Base-by-base conservation (phyloP, 2,888 invertebrate species). In the Chirona hameri region DNA sequence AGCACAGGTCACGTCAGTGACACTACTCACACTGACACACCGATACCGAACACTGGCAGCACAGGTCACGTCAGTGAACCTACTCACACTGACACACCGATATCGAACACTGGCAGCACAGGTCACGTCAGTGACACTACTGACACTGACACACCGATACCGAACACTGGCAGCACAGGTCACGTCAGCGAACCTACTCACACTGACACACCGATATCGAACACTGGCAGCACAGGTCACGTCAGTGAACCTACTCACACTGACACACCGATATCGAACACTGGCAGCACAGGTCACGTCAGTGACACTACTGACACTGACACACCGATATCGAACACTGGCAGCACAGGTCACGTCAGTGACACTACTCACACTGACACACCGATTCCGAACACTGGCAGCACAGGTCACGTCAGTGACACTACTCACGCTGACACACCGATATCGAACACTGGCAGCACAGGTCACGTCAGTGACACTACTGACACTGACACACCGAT, bases 201-300 rank as follows among this genome's bases (percentile, higher is more conserved):
- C 96, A 86, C 96, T 96, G 52, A n/a, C n/a, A n/a, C n/a, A n/a
- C 97, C 97, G 86, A 98, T 95, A 21, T 98, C 98, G 88, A 98
- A 98, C 12, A 96, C 98, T 96, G 39, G 39, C 39, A 2, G 39
- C 39, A 39, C 39, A 39, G 39, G 39, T 39, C 39, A 39, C 39
- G 39, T 39, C 7, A 39, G 39, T 39, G 39, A 39, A 2, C 2
- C 39, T 39, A 7, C 39, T 97, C 96, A 98, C 96, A 86, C 96
- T 96, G 52, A n/a, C n/a, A n/a, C n/a, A n/a, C 97, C 97, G 86
- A 98, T 95, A 21, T 98, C 98, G 88, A 98, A 98, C 12, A 96
- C 98, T 96, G 39, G 39, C 39, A 2, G 39, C 39, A 39, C 39
- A 39, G 39, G 39, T 39, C 39, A 39, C 39, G 39, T 39, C 7